Conservation (phyloP, 2,113 vertebrate species). For the Tupaia chinensis region DNA sequence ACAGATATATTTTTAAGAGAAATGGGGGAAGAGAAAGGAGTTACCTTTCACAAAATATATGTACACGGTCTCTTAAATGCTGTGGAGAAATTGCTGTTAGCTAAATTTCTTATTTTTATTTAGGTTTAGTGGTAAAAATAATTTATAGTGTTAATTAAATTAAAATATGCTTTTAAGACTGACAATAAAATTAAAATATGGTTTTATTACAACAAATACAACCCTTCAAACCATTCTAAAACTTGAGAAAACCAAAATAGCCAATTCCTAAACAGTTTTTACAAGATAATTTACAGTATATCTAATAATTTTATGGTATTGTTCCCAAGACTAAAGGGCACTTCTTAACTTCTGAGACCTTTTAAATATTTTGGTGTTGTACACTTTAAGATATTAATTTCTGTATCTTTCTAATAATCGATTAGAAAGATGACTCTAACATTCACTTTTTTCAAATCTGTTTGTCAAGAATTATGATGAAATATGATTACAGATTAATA, state of each 20-base stretch:
- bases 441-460: conserved; percentile 53
- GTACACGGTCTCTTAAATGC: conserved; percentile 35
- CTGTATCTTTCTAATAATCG: background rate
- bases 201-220: conserved; percentile 34
- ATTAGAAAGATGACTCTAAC: conserved; percentile 24
- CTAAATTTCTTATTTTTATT: conserved; percentile 33
- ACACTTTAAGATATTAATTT: conserved; percentile 17
- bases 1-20: background rate
- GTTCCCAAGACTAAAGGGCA: background rate
- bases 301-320: background rate
- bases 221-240: conserved; percentile 9
- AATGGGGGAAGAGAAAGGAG: background rate
- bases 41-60: background rate
- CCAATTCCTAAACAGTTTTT: conserved; percentile 9
- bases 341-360: conserved; percentile 45
- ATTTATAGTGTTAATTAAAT: conserved; percentile 36
- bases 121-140: conserved; percentile 50
- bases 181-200: conserved; percentile 34
- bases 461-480: conserved; percentile 40
- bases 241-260: background rate
- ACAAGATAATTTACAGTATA: conserved; percentile 26
- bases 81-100: background rate
- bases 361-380: conserved; percentile 50
- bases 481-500: background rate
- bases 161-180: conserved; percentile 36